Evolutionary conservation across 2,113 vertebrate species (phyloP), one percentile per base, ranked within the genome.

Genomic region (Thamnophis sirtalis): DNA sequence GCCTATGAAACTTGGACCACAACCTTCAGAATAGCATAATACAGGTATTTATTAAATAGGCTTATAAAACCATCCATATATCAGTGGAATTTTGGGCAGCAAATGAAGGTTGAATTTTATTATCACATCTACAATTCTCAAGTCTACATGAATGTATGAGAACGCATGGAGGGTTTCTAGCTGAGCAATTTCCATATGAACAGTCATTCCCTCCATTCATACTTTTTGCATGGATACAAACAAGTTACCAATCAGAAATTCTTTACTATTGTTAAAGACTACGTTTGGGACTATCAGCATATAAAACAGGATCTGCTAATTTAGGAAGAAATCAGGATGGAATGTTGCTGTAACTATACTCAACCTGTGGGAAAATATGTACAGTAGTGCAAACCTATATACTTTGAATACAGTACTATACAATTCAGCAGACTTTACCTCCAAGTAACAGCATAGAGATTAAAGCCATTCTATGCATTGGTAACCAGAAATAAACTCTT

Each of bases 71-170:
- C 73, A 80, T 43, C 33, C 33, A 80, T 38, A 17, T 80, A 80
- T 80, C 33, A 80, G 8, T 21, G 73, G 33, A 80, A 80, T 33
- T 80, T 84, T 91, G 53, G 73, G 48, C 87, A 85, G 68, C 13
- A 33, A 73, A 33, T 73, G n/a, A 5, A 17, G 28, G 5, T 73
- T 73, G 63, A 80, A 43, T 43, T 21, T 43, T 56, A 89, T 89
- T 53, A 91, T 54, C 54, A 58, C 85, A 11, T 38, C 55, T 93
- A 93, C 43, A n/a, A 0, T 87, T 0, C 28, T 88, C 51, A 9
- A 84, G 68, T 56, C 90, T 89, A 89, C 0, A 28, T 90, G 89
- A 90, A 95, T 93, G 89, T 90, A 92, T n/a, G 88, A 0, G 49
- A 51, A n/a, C n/a, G 11, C 28, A 68, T 68, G 28, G 28, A 68